Conservation (phyloP, 2,888 invertebrate species). For the Tenthredo livida region DNA sequence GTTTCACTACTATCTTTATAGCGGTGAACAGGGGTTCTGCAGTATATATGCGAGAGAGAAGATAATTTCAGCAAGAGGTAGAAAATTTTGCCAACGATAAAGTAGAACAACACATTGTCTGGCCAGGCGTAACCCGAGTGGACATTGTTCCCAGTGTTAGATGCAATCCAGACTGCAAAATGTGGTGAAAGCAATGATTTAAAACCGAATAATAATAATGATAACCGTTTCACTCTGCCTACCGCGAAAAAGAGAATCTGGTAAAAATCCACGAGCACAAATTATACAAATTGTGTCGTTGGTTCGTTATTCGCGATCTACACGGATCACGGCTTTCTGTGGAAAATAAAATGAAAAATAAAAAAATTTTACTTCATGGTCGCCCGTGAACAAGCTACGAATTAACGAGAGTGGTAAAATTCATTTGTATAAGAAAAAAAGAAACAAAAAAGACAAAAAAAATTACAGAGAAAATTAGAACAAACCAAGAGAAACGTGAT, state of each 20-base stretch:
- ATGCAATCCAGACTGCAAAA: slow-evolving; percentile 25
- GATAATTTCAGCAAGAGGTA: slow-evolving; percentile 6
- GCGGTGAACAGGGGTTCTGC: not conserved
- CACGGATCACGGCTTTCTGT: slow-evolving; percentile 26
- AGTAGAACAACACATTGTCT: slow-evolving; percentile 40
- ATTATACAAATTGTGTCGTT: slow-evolving; percentile 35
- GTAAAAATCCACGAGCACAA: not conserved
- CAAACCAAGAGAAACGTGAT: not conserved
- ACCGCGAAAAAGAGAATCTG: not conserved
- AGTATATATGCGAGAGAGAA: not conserved
- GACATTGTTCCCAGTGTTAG: slow-evolving; percentile 15
- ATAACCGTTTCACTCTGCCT: not conserved
- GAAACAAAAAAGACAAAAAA: not conserved
- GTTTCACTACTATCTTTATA: slow-evolving; percentile 10
- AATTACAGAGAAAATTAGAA: not conserved
- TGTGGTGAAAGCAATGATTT: slow-evolving; percentile 6
- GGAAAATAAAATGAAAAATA: not conserved
- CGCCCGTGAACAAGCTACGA: slow-evolving; percentile 24
- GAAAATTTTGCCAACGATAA: slow-evolving; percentile 20
- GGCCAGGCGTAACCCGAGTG: slow-evolving; percentile 20
- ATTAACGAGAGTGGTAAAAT: not conserved
- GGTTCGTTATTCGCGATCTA: slow-evolving; percentile 32
- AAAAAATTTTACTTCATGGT: not conserved
- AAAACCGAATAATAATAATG: not conserved
- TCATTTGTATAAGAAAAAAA: not conserved